Conservation (phyloP, 2,797 vertebrate genomes). For the Synanceia verrucosa region DNA sequence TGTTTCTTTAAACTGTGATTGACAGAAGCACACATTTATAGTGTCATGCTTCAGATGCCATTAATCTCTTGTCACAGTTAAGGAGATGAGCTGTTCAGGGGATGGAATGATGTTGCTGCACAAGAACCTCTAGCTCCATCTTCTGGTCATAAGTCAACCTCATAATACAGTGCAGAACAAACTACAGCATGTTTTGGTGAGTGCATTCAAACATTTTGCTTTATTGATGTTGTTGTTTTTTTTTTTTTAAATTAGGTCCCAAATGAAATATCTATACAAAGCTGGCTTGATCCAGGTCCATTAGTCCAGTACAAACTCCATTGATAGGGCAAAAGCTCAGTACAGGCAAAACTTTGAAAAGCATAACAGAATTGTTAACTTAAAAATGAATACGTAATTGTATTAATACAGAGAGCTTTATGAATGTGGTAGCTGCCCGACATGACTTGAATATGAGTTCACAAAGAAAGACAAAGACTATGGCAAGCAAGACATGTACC, state of each 20-base stretch:
- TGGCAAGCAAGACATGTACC: too few relatives aligned
- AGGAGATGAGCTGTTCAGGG: not conserved
- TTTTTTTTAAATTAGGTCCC: too few relatives aligned
- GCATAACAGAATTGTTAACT: not conserved
- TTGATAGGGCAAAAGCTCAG: too few relatives aligned
- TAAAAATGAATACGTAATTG: not conserved
- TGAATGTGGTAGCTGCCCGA: too few relatives aligned
- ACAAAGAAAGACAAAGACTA: too few relatives aligned
- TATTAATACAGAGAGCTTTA: too few relatives aligned
- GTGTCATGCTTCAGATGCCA: not conserved
- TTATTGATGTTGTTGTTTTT: too few relatives aligned
- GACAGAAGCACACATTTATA: not conserved
- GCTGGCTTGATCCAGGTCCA: too few relatives aligned
- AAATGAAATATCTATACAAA: too few relatives aligned
- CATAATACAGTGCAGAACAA: too few relatives aligned
- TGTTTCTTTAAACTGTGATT: not conserved
- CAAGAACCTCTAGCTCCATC: constrained; percentile 28
- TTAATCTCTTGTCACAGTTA: not conserved
- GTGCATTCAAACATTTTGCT: not conserved
- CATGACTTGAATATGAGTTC: too few relatives aligned
- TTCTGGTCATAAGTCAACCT: constrained; percentile 21
- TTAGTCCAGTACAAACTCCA: not conserved
- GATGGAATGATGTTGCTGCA: not conserved
- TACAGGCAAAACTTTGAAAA: too few relatives aligned
- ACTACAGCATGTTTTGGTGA: not conserved